These are phyloP conservation scores for Cotesia vestalis DNA, from an alignment of 1,140 invertebrate species.

Conservation along the genomic window DNA sequence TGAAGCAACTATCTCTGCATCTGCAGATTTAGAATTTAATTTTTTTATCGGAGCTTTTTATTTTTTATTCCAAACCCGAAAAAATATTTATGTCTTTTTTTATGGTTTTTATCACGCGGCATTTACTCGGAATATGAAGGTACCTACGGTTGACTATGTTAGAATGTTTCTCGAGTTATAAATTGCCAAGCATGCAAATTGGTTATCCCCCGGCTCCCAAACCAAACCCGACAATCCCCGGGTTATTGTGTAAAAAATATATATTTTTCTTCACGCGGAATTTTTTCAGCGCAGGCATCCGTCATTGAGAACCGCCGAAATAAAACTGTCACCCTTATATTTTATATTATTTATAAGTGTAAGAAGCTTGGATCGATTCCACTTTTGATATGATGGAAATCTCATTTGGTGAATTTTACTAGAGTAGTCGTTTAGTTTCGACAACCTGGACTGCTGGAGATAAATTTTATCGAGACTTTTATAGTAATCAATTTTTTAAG, in stretches of 20 bases:
- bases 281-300: conserved; percentile 3
- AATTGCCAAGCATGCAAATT: conserved; percentile 35
- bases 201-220: conserved; percentile 1
- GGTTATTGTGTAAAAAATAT: no score
- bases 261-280: background rate
- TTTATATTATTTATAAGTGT: background rate
- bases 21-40: no score
- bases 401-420: no score
- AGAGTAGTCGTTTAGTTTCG: no score
- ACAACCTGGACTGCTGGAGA: no score
- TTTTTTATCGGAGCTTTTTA: no score
- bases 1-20: no score
- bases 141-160: conserved; percentile 22
- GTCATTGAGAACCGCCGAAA: background rate
- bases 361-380: no score
- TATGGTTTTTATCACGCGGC: conserved; percentile 1
- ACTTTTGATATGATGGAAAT: no score
- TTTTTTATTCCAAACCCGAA: no score
- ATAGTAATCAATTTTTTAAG: no score
- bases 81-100: background rate
- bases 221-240: conserved; percentile 4
- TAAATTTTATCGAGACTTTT: no score
- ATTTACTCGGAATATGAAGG: conserved; percentile 8
- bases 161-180: conserved; percentile 28
- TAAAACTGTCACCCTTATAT: conserved; percentile 6